Evolutionary conservation across 2,113 vertebrate genomes (phyloP).

Genomic region (Chroicocephalus ridibundus): DNA sequence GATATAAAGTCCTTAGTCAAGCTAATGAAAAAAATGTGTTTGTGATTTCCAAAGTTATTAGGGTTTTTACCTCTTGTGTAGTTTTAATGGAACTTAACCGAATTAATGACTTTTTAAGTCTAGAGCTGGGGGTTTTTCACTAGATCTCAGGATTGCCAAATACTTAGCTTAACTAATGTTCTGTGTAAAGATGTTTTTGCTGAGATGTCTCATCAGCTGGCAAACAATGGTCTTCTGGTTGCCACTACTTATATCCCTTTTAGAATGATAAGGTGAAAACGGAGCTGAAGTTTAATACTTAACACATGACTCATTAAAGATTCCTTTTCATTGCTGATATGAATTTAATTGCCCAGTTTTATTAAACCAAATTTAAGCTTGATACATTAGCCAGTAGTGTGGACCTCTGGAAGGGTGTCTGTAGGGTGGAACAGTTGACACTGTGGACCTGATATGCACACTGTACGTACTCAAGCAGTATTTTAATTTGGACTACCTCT

Average conservation of each 20-base stretch:
- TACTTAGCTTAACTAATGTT: neutral
- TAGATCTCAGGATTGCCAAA: neutral
- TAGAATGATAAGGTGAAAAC: neutral
- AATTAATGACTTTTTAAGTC: neutral
- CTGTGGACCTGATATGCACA: neutral
- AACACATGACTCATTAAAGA: neutral
- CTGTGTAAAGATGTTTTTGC: neutral
- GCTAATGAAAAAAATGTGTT: neutral
- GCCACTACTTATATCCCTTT: neutral
- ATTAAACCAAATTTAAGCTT: neutral
- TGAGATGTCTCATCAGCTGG: neutral
- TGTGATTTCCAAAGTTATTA: neutral
- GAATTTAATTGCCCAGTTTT: neutral
- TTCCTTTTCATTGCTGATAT: neutral
- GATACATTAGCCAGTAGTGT: neutral
- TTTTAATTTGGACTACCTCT: neutral
- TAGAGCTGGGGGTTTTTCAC: neutral
- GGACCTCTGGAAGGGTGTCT: neutral
- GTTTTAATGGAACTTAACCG: neutral
- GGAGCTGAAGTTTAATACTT: neutral
- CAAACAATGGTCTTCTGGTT: neutral
- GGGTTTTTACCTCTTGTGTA: neutral
- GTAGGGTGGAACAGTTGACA: neutral
- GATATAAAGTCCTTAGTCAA: neutral
- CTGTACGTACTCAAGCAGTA: neutral